phyloP scores from a whole-genome alignment of 2,888 invertebrate genomes.

The Drosophila neoperkinsi region DNA sequence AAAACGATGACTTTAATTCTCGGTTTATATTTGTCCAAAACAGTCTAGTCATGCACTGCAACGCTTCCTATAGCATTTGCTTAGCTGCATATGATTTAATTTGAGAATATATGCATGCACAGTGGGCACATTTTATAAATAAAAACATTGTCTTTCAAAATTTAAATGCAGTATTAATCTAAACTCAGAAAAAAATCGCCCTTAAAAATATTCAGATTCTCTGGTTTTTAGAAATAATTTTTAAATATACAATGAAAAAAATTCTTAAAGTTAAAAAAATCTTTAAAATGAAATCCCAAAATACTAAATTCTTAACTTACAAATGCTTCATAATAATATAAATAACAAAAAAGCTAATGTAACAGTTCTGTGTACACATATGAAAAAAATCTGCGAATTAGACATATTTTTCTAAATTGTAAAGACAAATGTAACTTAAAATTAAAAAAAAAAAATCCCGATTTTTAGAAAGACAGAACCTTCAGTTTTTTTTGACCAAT shows the following conservation, averaged over 20 bases:
- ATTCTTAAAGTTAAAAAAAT: too few species aligned
- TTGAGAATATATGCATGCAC: not conserved
- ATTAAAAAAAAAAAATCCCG: not conserved
- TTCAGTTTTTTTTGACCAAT: too few species aligned
- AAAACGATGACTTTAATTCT: slow-evolving; percentile 32
- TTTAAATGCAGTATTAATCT: not conserved
- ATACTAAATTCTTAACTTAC: too few species aligned
- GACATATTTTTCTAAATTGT: too few species aligned
- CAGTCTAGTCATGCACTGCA: slow-evolving; percentile 27
- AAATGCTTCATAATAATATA: too few species aligned
- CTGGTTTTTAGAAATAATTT: not conserved
- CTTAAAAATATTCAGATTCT: not conserved
- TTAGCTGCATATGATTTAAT: not conserved
- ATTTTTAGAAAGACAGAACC: not conserved
- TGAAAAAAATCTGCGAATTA: not conserved
- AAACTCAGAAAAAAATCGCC: not conserved
- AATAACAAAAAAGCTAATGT: too few species aligned
- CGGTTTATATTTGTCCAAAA: slow-evolving; percentile 23
- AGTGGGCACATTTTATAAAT: not conserved
- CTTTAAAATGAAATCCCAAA: too few species aligned
- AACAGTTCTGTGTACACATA: too few species aligned
- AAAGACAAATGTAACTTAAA: not conserved
- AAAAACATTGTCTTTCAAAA: not conserved
- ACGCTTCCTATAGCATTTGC: not conserved
- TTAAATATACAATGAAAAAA: not conserved